Conservation (phyloP, 2,113 vertebrate genomes). For the Myrmecobius fasciatus region DNA sequence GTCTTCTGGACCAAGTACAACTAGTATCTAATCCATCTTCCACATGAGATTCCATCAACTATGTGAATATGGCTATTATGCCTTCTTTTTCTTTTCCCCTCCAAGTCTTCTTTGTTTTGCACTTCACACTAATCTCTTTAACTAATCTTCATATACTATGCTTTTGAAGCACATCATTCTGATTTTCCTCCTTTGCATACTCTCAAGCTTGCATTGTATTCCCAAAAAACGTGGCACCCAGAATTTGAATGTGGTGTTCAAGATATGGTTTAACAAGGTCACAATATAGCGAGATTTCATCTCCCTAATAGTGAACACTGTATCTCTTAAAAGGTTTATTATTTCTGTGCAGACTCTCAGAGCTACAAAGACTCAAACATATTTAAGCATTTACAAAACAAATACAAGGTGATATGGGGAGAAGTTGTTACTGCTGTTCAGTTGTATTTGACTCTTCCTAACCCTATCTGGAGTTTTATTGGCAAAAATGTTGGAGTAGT, state of each 20-base stretch:
- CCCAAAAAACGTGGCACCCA: not conserved
- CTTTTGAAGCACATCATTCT: not conserved
- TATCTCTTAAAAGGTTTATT: not conserved
- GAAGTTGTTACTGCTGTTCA: not conserved
- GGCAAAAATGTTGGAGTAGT: not conserved
- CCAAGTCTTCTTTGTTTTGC: not conserved
- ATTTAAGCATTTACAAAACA: not conserved
- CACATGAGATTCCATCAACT: not conserved
- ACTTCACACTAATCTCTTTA: not conserved
- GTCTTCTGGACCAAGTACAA: not conserved
- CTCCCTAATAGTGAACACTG: not conserved
- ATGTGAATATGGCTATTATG: not conserved
- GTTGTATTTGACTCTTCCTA: not conserved
- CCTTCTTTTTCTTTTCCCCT: not conserved
- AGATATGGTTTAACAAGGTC: not conserved
- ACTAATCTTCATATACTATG: not conserved
- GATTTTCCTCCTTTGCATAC: not conserved
- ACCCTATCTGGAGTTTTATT: not conserved
- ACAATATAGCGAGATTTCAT: not conserved
- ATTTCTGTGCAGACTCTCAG: not conserved
- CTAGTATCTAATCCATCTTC: not conserved
- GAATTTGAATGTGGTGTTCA: not conserved
- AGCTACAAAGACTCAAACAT: not conserved
- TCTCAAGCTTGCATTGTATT: not conserved
- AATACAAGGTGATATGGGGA: not conserved